Conservation (phyloP, 1,140 invertebrate genomes). For the Drosophila oshimai region DNA sequence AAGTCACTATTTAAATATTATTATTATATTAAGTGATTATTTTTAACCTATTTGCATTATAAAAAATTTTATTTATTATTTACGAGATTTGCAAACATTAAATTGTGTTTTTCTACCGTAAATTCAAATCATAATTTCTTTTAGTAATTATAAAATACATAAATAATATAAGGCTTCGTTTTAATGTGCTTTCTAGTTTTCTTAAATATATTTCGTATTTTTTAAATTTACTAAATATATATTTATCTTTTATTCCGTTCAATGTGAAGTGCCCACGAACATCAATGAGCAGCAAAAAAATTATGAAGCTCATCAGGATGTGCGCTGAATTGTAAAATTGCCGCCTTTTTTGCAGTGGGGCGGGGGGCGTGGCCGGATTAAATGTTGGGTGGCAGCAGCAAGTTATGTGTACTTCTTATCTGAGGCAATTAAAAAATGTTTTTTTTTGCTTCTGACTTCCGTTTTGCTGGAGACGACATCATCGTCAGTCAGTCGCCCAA, state of each 20-base stretch:
- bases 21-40: too few relatives aligned
- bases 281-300: constrained; percentile 76
- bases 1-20: neutral
- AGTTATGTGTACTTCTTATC: constrained; percentile 75
- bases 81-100: too few relatives aligned
- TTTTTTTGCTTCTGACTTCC: constrained; percentile 60
- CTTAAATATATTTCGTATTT: neutral
- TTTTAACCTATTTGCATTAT: too few relatives aligned
- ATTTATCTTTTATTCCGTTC: constrained; percentile 8
- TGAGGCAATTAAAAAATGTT: constrained; percentile 75
- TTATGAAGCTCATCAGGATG: constrained; percentile 80
- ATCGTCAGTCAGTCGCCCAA: constrained; percentile 19
- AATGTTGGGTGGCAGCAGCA: constrained; percentile 21
- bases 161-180: too few relatives aligned
- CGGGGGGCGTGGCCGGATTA: neutral
- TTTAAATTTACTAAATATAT: too few relatives aligned
- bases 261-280: constrained; percentile 55
- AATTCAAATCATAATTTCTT: too few relatives aligned
- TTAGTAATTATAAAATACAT: too few relatives aligned
- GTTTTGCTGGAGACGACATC: constrained; percentile 24
- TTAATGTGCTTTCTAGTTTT: neutral
- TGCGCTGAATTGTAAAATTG: constrained; percentile 80
- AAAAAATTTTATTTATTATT: too few relatives aligned
- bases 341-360: constrained; percentile 32
- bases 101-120: too few relatives aligned